Evolutionary conservation across 2,888 invertebrate species (phyloP).

Genomic region (Nephrotoma flavescens): DNA sequence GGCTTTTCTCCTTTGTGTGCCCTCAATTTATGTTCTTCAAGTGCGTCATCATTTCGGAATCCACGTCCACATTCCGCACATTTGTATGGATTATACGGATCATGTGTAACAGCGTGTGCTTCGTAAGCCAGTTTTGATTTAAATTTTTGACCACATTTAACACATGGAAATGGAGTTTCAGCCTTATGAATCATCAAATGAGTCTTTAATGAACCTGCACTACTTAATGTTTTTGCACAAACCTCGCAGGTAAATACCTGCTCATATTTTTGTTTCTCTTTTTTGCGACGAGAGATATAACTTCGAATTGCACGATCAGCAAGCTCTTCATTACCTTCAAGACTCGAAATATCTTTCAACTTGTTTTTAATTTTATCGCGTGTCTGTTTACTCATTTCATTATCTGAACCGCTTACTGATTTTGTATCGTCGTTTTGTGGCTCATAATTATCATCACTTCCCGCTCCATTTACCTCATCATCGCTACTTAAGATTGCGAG

Average conservation of each 20-base stretch:
- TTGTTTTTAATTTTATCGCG: neutral
- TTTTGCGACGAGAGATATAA: neutral
- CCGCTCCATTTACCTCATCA: neutral
- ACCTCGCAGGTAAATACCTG: neutral
- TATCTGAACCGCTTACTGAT: neutral
- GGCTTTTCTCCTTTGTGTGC: constrained; percentile 9
- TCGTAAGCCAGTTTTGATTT: constrained; percentile 4
- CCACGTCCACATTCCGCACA: neutral
- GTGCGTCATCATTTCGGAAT: neutral
- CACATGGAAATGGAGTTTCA: constrained; percentile 5
- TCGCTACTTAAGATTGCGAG: neutral
- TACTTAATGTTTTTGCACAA: neutral
- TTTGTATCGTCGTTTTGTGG: neutral
- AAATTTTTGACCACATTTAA: constrained; percentile 8
- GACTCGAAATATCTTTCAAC: neutral
- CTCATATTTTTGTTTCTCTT: neutral
- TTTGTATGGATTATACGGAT: neutral
- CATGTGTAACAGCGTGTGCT: constrained; percentile 7
- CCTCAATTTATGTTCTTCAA: neutral
- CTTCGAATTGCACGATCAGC: neutral
- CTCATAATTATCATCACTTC: neutral
- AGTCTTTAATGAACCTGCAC: neutral
- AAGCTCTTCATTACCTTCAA: neutral
- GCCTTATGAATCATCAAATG: constrained; percentile 6
- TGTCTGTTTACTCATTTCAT: neutral